Conservation (phyloP, 2,888 invertebrate genomes). For the Laspeyria flexula region DNA sequence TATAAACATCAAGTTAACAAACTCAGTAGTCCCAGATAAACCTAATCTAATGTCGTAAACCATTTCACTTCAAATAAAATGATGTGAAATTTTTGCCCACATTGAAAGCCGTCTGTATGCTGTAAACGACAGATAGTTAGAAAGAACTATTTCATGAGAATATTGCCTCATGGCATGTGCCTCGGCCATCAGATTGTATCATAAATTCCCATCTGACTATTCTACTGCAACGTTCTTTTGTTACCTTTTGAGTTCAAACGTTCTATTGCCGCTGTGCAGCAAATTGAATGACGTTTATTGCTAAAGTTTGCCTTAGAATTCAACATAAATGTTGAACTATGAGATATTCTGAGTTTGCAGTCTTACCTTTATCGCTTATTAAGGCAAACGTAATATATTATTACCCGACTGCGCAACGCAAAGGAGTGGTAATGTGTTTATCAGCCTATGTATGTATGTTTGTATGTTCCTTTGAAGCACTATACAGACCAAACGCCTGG, state of each 20-base stretch:
- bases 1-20: too few relatives aligned
- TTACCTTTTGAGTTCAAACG: not conserved
- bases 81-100: not conserved
- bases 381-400: not conserved
- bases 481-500: too few relatives aligned
- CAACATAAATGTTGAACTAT: not conserved
- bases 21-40: too few relatives aligned
- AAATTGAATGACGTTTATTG: constrained; percentile 28
- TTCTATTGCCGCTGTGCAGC: not conserved
- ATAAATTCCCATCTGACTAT: not conserved
- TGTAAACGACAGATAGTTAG: not conserved
- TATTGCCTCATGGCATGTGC: not conserved
- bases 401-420: too few relatives aligned
- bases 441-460: too few relatives aligned
- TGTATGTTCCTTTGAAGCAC: too few relatives aligned
- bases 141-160: not conserved
- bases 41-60: too few relatives aligned
- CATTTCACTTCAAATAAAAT: too few relatives aligned
- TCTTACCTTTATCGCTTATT: not conserved
- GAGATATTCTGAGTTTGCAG: not conserved
- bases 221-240: not conserved
- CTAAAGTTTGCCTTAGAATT: constrained; percentile 19
- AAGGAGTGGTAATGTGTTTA: too few relatives aligned
- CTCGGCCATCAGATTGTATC: not conserved
- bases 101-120: too few relatives aligned